Evolutionary conservation across 2,797 vertebrate genomes (phyloP), one percentile per base, ranked within the genome.

Genomic region (Enteromius mattozi): DNA sequence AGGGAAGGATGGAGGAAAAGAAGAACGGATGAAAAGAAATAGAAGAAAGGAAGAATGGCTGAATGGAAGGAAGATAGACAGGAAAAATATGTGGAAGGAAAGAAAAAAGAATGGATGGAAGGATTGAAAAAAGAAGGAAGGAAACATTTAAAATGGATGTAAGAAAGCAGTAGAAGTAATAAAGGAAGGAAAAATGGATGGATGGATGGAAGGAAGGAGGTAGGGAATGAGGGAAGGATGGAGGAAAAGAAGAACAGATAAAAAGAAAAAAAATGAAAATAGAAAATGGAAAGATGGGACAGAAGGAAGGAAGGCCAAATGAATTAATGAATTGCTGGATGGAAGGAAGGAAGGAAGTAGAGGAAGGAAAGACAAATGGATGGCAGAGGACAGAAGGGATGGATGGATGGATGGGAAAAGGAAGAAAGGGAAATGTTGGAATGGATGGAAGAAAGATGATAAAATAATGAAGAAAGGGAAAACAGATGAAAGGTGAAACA

Each of bases 81-180:
- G 85, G 82, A 81, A 77, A 21, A 0, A n/a, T 63, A 27, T 59
- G n/a, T 24, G 10, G 54, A 56, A 19, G 19, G 21, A 19, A 71
- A 14, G 16, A 37, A 66, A 33, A 19, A 66, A 35, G 14, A 30
- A 68, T 9, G 17, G 45, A 74, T 37, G 10, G 33, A 56, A n/a
- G 27, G 27, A 74, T 21, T 51, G 47, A 4, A 19, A 13, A 54
- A 54, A 13, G 0, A 56, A 56, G 33, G 24, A 71, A 16, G 6
- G 13, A 24, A 45, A 45, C 14, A 1, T 14, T 8, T n/a, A 30
- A 4, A 6, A 33, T 33, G 45, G 6, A 74, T 12, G 3, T 35
- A 19, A 66, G 59, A 6, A 45, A 42, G 40, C 8, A 68, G 35
- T 68, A 3, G 8, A 74, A 17, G 4, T 9, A 49, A 17, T 30